Evolutionary conservation across 2,888 invertebrate species (phyloP), one percentile per base, ranked within the genome.

Genomic region (Fragum fragum): DNA sequence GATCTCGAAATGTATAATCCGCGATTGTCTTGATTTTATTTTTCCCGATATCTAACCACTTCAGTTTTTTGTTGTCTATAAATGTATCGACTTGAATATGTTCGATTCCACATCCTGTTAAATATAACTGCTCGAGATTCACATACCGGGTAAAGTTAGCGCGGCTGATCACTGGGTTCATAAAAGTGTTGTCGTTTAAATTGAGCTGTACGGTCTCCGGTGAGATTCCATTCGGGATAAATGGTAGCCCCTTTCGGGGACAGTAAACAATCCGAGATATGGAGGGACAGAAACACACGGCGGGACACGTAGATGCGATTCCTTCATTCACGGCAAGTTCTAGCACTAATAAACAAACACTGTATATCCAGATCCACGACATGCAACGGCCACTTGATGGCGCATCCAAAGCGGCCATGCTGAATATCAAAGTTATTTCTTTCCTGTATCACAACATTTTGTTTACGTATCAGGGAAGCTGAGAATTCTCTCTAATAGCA

Each of bases 81-180:
- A 94, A 94, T 6, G 94, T 93, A 61, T 92, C 93, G 53, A 91
- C 89, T 53, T 91, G 88, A 6, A 94, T 92, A 11, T 87, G 88
- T 75, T 93, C 92, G 52, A 94, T 92, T 6, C 93, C 93, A 80
- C 94, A 94, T 28, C 91, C 92, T 57, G 91, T 93, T 71, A 94
- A 72, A 76, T 93, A 94, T 52, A 94, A 85, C 76, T 93, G 92
- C 73, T 93, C 91, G 68, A 94, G 83, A 55, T 87, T 81, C n/a
- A 79, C 78, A 63, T 92, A 91, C 55, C 85, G 70, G 0, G 93
- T 91, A 80, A 94, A 94, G 86, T 94, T 94, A 6, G 89, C 87
- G 57, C 92, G 78, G 6, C 88, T 86, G 11, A 94, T 85, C 28
- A 83, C 87, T 5, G 90, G 87, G 57, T 91, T 90, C 29, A 86